A percentile compares a stretch with the other conserved stretches of the same genome.
These are phyloP conservation scores for Dryadula phaetusa DNA, from an alignment of 2,888 invertebrate species.

Conservation along the genomic window DNA sequence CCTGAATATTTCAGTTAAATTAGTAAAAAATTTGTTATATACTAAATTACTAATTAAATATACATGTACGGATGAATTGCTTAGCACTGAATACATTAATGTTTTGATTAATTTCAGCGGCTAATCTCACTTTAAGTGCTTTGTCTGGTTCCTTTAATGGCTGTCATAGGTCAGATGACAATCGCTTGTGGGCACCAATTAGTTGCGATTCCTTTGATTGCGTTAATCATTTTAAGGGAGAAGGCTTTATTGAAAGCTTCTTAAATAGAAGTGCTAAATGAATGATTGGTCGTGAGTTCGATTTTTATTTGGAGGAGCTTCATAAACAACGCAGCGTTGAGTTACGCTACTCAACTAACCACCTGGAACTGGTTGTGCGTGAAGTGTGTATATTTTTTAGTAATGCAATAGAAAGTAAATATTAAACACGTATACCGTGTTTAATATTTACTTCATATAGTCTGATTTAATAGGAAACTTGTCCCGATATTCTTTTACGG, in stretches of 20 bases:
- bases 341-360: no score
- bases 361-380: no score
- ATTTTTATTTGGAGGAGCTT: no score
- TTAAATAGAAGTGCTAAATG: background rate
- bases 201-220: slow-evolving; percentile 3
- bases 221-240: background rate
- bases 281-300: no score
- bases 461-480: no score
- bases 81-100: slow-evolving; percentile 1
- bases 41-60: background rate
- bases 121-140: slow-evolving; percentile 28
- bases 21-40: background rate
- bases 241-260: background rate
- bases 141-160: slow-evolving; percentile 27
- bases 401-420: no score
- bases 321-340: no score
- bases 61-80: background rate
- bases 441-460: no score
- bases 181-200: slow-evolving; percentile 26
- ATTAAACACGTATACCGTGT: no score
- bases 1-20: background rate
- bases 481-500: no score
- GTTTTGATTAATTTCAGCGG: slow-evolving; percentile 22
- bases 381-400: no score
- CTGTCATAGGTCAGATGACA: slow-evolving; percentile 31